These are phyloP conservation scores for Pelvicachromis taeniatus DNA, from an alignment of 2,113 vertebrate species.

Conservation along the genomic window DNA sequence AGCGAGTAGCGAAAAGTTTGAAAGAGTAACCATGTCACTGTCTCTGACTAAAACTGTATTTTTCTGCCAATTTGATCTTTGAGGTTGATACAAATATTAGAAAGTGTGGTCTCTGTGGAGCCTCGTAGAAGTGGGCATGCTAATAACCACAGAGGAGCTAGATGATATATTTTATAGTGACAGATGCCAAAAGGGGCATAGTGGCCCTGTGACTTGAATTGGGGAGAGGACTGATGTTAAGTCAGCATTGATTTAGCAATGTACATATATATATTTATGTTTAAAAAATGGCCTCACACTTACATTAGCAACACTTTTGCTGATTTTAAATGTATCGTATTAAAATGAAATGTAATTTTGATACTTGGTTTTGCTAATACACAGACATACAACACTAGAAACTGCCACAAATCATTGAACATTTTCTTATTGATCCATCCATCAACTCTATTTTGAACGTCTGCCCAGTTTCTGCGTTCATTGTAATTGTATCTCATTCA, in stretches of 20 bases:
- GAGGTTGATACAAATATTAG: accelerated
- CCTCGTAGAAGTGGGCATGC: too few relatives aligned
- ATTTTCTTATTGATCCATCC: background rate
- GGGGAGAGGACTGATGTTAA: background rate
- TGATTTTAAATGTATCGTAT: background rate
- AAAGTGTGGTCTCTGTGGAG: too few relatives aligned
- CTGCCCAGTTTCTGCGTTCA: background rate
- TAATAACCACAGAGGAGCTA: too few relatives aligned
- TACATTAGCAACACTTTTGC: background rate
- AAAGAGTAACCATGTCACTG: background rate
- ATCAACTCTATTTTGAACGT: background rate
- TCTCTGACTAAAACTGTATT: background rate
- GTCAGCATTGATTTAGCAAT: background rate
- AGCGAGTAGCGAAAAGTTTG: background rate
- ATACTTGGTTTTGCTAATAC: too few relatives aligned
- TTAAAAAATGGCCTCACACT: background rate
- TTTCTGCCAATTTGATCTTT: background rate
- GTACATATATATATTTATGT: background rate
- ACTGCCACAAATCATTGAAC: too few relatives aligned
- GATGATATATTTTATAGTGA: too few relatives aligned
- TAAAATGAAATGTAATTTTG: background rate
- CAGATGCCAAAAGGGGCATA: too few relatives aligned
- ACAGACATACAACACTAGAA: too few relatives aligned
- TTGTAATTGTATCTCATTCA: background rate
- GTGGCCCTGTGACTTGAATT: too few relatives aligned